Evolutionary conservation across 2,888 invertebrate genomes (phyloP).

Genomic region (Caradrina clavipalpis): DNA sequence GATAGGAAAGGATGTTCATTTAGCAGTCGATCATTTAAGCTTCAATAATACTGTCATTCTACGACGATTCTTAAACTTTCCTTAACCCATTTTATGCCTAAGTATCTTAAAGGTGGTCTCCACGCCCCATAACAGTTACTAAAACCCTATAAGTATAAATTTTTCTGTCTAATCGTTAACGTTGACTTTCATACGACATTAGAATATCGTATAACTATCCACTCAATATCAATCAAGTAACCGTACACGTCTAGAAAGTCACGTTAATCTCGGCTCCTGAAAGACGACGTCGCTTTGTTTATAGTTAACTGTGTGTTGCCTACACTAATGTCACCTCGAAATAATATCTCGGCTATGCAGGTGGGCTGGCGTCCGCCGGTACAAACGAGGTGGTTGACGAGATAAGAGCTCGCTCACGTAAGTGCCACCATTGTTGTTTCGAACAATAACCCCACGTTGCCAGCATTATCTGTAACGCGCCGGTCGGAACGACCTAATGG

Average conservation of each 20-base stretch:
- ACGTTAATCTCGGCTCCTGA: constrained; percentile 52
- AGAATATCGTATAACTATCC: constrained; percentile 37
- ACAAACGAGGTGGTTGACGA: constrained; percentile 84
- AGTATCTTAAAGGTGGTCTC: background rate
- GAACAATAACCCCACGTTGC: constrained; percentile 82
- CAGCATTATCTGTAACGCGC: constrained; percentile 80
- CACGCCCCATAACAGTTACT: background rate
- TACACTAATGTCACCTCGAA: constrained; percentile 66
- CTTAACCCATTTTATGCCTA: background rate
- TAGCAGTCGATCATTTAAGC: background rate
- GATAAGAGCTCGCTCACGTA: constrained; percentile 81
- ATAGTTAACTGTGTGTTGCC: constrained; percentile 62
- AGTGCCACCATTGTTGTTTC: constrained; percentile 82
- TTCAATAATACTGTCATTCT: background rate
- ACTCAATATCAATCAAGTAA: constrained; percentile 53
- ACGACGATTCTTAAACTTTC: background rate
- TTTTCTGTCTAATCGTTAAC: constrained; percentile 5
- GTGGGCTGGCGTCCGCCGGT: constrained; percentile 74
- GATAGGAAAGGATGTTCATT: background rate
- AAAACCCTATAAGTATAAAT: background rate
- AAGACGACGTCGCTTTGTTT: constrained; percentile 59
- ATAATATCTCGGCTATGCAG: constrained; percentile 77
- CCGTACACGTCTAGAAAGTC: constrained; percentile 51
- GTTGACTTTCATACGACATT: constrained; percentile 18
- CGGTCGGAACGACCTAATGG: constrained; percentile 80